Evolutionary conservation across 2,113 vertebrate species (phyloP).

Genomic region (Oryzias javanicus): DNA sequence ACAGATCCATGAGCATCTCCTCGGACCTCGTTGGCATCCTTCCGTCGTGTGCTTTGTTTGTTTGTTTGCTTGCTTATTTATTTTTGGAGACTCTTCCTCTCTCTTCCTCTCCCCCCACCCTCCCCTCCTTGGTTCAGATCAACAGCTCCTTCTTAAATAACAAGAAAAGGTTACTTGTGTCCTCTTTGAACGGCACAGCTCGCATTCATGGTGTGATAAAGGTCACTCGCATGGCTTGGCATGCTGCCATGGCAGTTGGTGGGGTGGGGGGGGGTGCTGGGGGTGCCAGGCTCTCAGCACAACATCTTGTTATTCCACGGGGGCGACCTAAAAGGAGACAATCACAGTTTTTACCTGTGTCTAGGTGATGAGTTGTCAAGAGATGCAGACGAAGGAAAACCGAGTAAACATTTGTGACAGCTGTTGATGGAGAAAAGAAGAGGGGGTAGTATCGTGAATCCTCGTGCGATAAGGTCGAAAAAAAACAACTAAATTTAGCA

Average conservation of each 20-base stretch:
- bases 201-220: conserved; percentile 85
- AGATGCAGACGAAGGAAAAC: conserved; percentile 5
- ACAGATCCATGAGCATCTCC: conserved; percentile 88
- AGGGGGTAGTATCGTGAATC: neutral
- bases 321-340: conserved; percentile 74
- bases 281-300: conserved; percentile 68
- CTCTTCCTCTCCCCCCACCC: conserved; percentile 11
- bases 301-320: conserved; percentile 78
- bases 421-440: neutral
- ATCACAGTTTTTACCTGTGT: conserved; percentile 49
- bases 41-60: conserved; percentile 40
- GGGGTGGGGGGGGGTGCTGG: conserved; percentile 58
- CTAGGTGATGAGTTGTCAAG: conserved; percentile 32
- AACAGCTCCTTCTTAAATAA: conserved; percentile 80
- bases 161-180: conserved; percentile 86
- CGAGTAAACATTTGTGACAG: conserved; percentile 31
- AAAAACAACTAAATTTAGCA: conserved; percentile 3
- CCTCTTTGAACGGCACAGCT: conserved; percentile 81
- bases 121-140: conserved; percentile 66
- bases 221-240: conserved; percentile 84
- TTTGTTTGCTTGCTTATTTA: conserved; percentile 40
- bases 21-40: conserved; percentile 88
- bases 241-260: conserved; percentile 78
- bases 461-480: neutral
- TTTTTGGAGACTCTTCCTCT: conserved; percentile 16